phyloP scores from a whole-genome alignment of 2,113 vertebrate species.

The Noctilio leporinus region DNA sequence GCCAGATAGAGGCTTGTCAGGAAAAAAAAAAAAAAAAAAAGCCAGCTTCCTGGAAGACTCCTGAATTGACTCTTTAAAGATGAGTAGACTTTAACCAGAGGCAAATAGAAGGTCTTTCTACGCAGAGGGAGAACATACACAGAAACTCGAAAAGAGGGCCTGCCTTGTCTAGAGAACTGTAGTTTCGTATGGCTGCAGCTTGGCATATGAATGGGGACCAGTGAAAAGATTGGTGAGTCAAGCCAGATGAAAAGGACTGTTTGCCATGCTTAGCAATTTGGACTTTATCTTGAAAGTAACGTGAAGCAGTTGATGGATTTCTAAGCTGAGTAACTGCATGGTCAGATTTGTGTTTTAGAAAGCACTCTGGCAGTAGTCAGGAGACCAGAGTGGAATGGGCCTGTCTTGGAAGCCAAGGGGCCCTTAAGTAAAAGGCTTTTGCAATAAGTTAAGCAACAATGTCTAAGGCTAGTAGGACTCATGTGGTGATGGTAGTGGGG shows the following conservation, averaged over 20 bases:
- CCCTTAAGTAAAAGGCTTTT: not conserved
- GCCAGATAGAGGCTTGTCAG: not conserved
- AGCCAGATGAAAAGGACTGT: not conserved
- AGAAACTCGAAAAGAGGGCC: not conserved
- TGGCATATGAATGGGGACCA: not conserved
- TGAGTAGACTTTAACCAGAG: slow-evolving; percentile 10
- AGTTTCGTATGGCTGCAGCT: not conserved
- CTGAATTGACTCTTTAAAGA: not conserved
- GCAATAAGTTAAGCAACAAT: slow-evolving; percentile 11
- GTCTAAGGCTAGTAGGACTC: not conserved
- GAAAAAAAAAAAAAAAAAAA: not conserved
- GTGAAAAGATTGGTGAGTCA: not conserved
- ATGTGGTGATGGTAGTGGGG: not conserved
- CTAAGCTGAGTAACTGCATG: not conserved
- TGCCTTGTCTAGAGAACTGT: slow-evolving; percentile 1
- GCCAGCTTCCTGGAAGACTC: not conserved
- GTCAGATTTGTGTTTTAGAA: slow-evolving; percentile 32
- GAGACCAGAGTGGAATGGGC: not conserved
- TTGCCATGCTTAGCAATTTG: not conserved
- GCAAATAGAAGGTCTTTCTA: not conserved
- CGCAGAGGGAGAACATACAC: not conserved
- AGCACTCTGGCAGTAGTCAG: not conserved
- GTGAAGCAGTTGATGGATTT: not conserved
- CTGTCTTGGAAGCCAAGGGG: not conserved
- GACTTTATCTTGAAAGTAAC: slow-evolving; percentile 5